Evolutionary conservation across 2,797 vertebrate species (phyloP), one percentile per base, ranked within the genome.

Genomic region (Pelobates cultripes): DNA sequence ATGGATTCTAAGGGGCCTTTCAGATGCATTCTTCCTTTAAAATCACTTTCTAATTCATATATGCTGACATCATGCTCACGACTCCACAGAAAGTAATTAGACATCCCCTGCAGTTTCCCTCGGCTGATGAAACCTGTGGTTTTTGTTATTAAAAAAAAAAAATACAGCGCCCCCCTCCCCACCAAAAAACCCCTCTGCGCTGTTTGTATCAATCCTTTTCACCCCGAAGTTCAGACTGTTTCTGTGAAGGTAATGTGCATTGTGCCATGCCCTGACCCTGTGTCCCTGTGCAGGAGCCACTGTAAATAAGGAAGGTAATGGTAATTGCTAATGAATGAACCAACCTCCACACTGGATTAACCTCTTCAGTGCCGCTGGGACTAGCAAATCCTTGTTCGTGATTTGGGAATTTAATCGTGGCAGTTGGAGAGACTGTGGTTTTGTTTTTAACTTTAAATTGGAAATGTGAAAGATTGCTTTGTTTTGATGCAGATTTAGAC

Each of bases 51-150:
- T 73, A 40, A 3, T 0, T 43, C 82, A 83, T 83, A 76, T 83
- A 83, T 83, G 77, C 82, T 83, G 82, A 83, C 82, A 83, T 83
- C 82, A 83, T 83, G 66, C 43, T 64, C 82, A 75, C 81, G 70
- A 83, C 82, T 79, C 77, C 77, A 75, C 72, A 70, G 82, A 79
- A 83, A 83, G 82, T 83, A 83, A 83, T 83, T 83, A 83, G 82
- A 83, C 82, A 43, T 70, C 82, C 82, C 82, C 82, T 79, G 82
- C 82, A 15, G 82, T 66, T 83, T 70, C 14, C 77, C 77, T 83
- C 72, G 66, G 43, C 77, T 79, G 77, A 83, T 79, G 77, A 83
- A 75, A 55, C 82, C 82, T 83, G 82, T 43, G 77, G 82, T 83
- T 83, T 68, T 45, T 61, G 76, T 83, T 78, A 83, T 83, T 83